phyloP scores from a whole-genome alignment of 2,888 invertebrate species.

The Eueremaeus valkanovi region DNA sequence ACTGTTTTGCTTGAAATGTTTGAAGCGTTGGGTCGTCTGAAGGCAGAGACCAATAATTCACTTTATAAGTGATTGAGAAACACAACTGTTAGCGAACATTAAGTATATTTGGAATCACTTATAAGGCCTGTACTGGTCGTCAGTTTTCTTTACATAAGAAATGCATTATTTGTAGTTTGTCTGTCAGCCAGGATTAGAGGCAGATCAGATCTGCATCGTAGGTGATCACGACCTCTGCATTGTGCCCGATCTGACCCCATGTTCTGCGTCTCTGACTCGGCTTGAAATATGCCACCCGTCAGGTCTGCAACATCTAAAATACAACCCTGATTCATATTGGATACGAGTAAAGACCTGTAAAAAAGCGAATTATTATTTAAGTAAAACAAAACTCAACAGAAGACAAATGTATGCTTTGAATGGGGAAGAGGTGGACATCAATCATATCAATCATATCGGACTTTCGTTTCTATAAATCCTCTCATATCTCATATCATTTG shows the following conservation, averaged over 20 bases:
- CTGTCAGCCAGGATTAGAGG: constrained; percentile 16
- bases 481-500: constrained; percentile 11
- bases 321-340: constrained; percentile 2
- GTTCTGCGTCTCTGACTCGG: constrained; percentile 5
- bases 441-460: constrained; percentile 17
- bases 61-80: not conserved
- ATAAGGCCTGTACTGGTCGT: not conserved
- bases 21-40: too few species aligned
- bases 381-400: constrained; percentile 18
- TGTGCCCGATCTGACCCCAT: constrained; percentile 22
- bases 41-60: not conserved
- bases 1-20: too few species aligned
- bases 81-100: not conserved
- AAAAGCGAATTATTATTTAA: not conserved
- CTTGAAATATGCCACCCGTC: constrained; percentile 2
- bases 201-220: not conserved
- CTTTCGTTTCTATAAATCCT: constrained; percentile 13
- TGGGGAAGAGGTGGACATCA: not conserved
- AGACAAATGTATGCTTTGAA: not conserved
- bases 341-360: constrained; percentile 10
- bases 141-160: constrained; percentile 9
- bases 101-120: constrained; percentile 2
- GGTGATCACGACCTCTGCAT: constrained; percentile 22
- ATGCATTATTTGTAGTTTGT: constrained; percentile 3
- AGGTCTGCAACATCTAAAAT: not conserved